A percentile compares a stretch with the other conserved stretches of the same genome.
Evolutionary conservation across 2,888 invertebrate genomes (phyloP).

Genomic region (Ophioninae sp.): DNA sequence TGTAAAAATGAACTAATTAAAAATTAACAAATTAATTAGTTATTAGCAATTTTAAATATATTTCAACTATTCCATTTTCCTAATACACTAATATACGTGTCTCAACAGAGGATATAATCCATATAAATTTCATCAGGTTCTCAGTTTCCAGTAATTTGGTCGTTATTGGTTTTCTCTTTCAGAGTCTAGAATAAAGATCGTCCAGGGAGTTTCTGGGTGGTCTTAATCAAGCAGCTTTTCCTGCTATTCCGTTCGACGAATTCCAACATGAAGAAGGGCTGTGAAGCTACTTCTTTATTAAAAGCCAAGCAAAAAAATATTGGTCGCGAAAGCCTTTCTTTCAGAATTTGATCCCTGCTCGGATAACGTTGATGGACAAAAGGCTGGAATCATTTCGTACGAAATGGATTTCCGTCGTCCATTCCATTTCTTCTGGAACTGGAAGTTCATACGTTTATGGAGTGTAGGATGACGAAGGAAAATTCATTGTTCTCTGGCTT

Average conservation of each 20-base stretch:
- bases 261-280: constrained; percentile 24
- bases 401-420: not conserved
- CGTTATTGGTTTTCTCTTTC: constrained; percentile 58
- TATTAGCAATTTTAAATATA: not conserved
- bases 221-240: constrained; percentile 18
- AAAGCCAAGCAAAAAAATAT: constrained; percentile 30
- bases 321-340: constrained; percentile 28
- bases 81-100: not conserved
- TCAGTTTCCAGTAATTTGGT: constrained; percentile 62
- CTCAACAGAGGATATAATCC: constrained; percentile 33
- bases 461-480: not conserved
- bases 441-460: not conserved
- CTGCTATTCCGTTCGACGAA: constrained; percentile 25
- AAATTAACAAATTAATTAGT: too few species aligned
- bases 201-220: constrained; percentile 26
- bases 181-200: constrained; percentile 49
- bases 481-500: not conserved
- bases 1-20: too few species aligned
- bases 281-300: constrained; percentile 50
- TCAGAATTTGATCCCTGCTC: constrained; percentile 23
- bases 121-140: constrained; percentile 64
- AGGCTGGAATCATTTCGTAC: not conserved
- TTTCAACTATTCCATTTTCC: not conserved
- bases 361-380: constrained; percentile 3
- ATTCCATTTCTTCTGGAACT: not conserved